These are phyloP conservation scores for Maccullochella peelii DNA, from an alignment of 2,113 vertebrate species.

Conservation along the genomic window DNA sequence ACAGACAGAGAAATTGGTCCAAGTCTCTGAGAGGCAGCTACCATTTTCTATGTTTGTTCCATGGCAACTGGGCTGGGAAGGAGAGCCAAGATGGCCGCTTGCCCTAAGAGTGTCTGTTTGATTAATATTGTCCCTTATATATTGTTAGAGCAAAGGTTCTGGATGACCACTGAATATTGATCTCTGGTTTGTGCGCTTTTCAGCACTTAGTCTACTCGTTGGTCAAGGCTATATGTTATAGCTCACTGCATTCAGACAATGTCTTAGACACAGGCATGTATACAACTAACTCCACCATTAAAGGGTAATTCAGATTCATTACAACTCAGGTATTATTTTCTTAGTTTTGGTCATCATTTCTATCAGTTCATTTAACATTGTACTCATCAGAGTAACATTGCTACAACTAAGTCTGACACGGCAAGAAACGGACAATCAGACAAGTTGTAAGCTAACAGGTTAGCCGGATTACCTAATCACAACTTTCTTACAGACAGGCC, in stretches of 20 bases:
- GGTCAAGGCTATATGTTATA: too few relatives aligned
- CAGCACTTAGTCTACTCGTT: slow-evolving; percentile 11
- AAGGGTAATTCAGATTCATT: neutral
- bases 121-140: slow-evolving; percentile 54
- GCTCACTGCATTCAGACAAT: neutral
- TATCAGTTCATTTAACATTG: neutral
- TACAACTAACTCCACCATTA: neutral
- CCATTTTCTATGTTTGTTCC: slow-evolving; percentile 54
- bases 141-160: slow-evolving; percentile 38
- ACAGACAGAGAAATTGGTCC: slow-evolving; percentile 56
- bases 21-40: slow-evolving; percentile 44
- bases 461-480: neutral
- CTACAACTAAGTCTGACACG: neutral
- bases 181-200: slow-evolving; percentile 31
- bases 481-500: neutral
- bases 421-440: neutral
- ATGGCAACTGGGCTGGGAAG: slow-evolving; percentile 32
- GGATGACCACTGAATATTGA: slow-evolving; percentile 44
- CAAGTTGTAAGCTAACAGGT: neutral
- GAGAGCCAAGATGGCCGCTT: slow-evolving; percentile 61
- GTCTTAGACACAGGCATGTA: neutral
- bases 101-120: slow-evolving; percentile 54
- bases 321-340: neutral
- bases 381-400: neutral
- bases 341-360: neutral